Evolutionary conservation across 2,888 invertebrate genomes (phyloP).

Genomic region (Megastigmus dorsalis): DNA sequence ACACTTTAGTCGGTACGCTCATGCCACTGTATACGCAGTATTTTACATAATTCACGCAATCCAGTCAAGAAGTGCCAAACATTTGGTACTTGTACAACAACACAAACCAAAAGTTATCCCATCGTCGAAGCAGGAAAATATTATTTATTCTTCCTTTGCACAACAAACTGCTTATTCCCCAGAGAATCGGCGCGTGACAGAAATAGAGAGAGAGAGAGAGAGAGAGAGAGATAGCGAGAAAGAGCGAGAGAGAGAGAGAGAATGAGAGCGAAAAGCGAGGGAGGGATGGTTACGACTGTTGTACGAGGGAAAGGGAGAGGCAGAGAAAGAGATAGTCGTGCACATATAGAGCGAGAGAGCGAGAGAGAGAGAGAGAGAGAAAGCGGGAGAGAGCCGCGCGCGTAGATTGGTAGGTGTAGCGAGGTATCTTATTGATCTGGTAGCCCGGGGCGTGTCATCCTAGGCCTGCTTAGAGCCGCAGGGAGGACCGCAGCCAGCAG

Average conservation of each 20-base stretch:
- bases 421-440: conserved; percentile 75
- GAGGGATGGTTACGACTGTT: neutral
- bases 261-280: neutral
- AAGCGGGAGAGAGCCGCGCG: neutral
- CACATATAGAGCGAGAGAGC: neutral
- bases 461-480: conserved; percentile 70
- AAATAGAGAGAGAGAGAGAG: neutral
- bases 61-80: too few relatives aligned
- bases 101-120: too few relatives aligned
- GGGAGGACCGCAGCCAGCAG: conserved; percentile 72
- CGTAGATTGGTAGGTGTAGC: conserved; percentile 64
- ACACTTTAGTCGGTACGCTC: too few relatives aligned
- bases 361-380: neutral
- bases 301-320: neutral
- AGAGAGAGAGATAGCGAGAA: neutral
- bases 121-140: too few relatives aligned
- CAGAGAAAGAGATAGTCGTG: neutral
- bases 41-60: too few relatives aligned
- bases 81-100: too few relatives aligned
- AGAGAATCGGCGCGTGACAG: neutral
- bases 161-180: neutral
- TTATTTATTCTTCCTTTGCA: neutral
- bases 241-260: neutral
- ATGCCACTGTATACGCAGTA: too few relatives aligned
- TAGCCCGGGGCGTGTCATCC: conserved; percentile 75